Percentiles rank a stretch among this genome's conserved stretches.
Evolutionary conservation across 2,113 vertebrate genomes (phyloP).

Genomic region (Nycticryphes semicollaris): DNA sequence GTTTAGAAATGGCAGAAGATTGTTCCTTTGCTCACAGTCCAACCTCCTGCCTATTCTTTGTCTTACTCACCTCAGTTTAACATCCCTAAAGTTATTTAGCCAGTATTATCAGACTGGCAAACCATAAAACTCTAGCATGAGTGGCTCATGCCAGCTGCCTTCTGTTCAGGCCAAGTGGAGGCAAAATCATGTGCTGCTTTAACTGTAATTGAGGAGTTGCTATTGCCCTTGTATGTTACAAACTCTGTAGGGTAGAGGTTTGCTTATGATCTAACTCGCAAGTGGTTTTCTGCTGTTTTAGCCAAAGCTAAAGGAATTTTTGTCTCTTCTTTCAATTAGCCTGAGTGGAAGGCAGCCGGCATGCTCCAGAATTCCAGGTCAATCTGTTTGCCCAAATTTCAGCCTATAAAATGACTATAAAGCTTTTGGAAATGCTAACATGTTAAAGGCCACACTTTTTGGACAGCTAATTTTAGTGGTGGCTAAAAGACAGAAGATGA

Average conservation of each 20-base stretch:
- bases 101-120: background rate
- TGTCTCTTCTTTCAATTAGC: background rate
- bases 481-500: background rate
- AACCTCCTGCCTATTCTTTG: background rate
- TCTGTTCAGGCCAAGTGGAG: background rate
- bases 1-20: background rate
- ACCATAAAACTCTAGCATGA: background rate
- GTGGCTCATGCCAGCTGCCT: background rate
- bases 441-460: background rate
- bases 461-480: background rate
- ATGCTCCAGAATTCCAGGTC: background rate
- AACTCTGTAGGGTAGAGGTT: background rate
- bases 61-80: background rate
- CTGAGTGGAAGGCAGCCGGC: background rate
- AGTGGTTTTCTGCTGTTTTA: background rate
- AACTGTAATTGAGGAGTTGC: background rate
- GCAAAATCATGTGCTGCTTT: background rate
- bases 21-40: background rate
- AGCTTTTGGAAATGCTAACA: background rate
- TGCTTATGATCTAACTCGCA: background rate
- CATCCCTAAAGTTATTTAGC: background rate
- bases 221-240: background rate
- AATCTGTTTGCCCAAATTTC: background rate
- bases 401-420: background rate
- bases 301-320: background rate